Evolutionary conservation across 1,140 invertebrate species (phyloP).

Genomic region (Cydia pomonella): DNA sequence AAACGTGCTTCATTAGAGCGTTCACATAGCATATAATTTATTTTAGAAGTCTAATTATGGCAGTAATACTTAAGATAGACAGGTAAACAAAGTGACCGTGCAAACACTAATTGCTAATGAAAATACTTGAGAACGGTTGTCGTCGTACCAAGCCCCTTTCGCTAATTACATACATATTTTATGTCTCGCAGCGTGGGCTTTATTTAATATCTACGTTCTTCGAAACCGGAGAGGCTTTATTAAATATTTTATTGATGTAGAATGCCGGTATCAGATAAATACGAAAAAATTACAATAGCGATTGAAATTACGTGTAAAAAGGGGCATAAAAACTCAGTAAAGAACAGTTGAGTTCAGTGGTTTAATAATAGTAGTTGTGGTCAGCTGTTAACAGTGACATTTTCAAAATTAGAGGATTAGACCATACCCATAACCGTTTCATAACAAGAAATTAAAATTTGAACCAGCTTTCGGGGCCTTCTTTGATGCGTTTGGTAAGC

Average conservation of each 20-base stretch:
- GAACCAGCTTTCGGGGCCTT: no score
- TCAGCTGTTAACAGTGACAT: no score
- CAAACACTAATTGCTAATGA: not conserved
- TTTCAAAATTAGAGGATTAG: no score
- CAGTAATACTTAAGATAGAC: no score
- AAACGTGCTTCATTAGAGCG: no score
- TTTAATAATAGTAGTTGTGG: no score
- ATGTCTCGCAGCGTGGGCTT: slow-evolving; percentile 21
- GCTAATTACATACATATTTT: slow-evolving; percentile 20
- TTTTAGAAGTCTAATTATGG: no score
- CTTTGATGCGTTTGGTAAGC: no score
- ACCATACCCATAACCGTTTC: no score
- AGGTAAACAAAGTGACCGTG: no score
- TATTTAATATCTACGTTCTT: slow-evolving; percentile 29
- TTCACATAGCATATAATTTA: not conserved
- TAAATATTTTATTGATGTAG: slow-evolving; percentile 14
- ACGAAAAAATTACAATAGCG: slow-evolving; percentile 33
- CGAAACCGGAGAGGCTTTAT: slow-evolving; percentile 2
- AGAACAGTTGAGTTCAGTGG: no score
- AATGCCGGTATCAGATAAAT: not conserved
- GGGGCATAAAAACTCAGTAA: slow-evolving; percentile 12
- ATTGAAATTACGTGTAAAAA: slow-evolving; percentile 31
- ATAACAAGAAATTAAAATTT: no score
- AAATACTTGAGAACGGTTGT: not conserved
- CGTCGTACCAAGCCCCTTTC: not conserved